Evolutionary conservation across 2,888 invertebrate genomes (phyloP).

Genomic region (Pedicia rivosa): DNA sequence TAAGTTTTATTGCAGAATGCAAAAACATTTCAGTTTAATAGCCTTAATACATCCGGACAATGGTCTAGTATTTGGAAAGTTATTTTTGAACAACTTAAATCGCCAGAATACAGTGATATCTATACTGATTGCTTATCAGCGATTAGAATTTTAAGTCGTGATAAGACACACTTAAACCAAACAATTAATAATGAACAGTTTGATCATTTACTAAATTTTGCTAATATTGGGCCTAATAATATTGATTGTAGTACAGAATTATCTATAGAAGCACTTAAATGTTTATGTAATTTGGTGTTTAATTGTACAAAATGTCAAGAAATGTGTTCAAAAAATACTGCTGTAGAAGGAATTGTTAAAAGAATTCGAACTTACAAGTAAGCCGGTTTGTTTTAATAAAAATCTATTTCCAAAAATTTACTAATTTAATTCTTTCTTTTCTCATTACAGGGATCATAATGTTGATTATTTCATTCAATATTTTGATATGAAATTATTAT

Average conservation of each 20-base stretch:
- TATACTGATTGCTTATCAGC: constrained; percentile 24
- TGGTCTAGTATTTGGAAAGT: constrained; percentile 27
- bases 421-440: too few species aligned
- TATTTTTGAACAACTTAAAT: constrained; percentile 24
- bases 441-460: constrained; percentile 40
- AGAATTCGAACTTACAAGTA: constrained; percentile 48
- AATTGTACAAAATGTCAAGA: constrained; percentile 49
- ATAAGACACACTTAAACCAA: constrained; percentile 50
- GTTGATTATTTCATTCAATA: constrained; percentile 57
- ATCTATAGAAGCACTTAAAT: constrained; percentile 66
- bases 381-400: neutral
- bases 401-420: too few species aligned
- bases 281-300: constrained; percentile 76
- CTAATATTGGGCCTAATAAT: constrained; percentile 38
- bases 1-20: constrained; percentile 19
- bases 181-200: constrained; percentile 53
- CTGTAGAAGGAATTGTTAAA: constrained; percentile 54
- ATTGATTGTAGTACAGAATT: constrained; percentile 35
- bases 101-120: constrained; percentile 15
- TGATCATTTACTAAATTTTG: constrained; percentile 45
- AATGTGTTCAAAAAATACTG: constrained; percentile 42
- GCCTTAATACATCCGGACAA: constrained; percentile 23
- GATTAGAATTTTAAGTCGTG: constrained; percentile 45
- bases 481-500: constrained; percentile 77
- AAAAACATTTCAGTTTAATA: constrained; percentile 23